phyloP scores from a whole-genome alignment of 2,888 invertebrate genomes.

The Brachyopa scutellaris region DNA sequence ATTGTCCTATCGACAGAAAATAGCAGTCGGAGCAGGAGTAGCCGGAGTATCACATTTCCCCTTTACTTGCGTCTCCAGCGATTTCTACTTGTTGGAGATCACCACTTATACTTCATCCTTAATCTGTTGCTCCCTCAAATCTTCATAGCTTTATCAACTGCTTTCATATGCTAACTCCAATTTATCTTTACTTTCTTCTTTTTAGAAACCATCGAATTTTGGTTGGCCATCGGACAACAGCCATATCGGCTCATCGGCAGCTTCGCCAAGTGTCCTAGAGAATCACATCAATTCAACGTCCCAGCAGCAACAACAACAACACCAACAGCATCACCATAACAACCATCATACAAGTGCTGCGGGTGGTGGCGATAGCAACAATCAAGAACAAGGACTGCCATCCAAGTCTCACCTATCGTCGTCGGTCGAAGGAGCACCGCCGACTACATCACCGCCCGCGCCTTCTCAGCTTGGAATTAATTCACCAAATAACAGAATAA shows the following conservation, averaged over 20 bases:
- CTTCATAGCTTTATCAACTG: too few species aligned
- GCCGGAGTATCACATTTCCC: too few species aligned
- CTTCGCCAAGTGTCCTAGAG: conserved; percentile 62
- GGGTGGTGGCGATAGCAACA: conserved; percentile 69
- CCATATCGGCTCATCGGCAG: conserved; percentile 67
- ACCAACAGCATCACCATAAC: conserved; percentile 70
- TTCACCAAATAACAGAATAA: conserved; percentile 65
- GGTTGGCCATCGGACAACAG: conserved; percentile 83
- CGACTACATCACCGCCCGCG: conserved; percentile 73
- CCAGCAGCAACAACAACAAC: conserved; percentile 71
- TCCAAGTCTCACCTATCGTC: conserved; percentile 63
- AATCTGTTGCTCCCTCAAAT: too few species aligned
- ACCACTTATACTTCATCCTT: too few species aligned
- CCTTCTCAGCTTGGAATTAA: conserved; percentile 73
- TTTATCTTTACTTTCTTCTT: conserved; percentile 11
- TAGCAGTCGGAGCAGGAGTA: too few species aligned
- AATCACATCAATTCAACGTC: conserved; percentile 56
- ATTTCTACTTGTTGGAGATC: too few species aligned
- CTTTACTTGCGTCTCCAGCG: too few species aligned
- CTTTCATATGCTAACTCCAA: too few species aligned
- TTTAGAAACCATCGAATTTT: conserved; percentile 86
- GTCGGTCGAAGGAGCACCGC: conserved; percentile 48
- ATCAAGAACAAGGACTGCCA: conserved; percentile 60
- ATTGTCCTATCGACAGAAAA: too few species aligned
- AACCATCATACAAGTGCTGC: conserved; percentile 63